Conservation (phyloP, 2,888 invertebrate species). For the Cecidostiba fungosa region DNA sequence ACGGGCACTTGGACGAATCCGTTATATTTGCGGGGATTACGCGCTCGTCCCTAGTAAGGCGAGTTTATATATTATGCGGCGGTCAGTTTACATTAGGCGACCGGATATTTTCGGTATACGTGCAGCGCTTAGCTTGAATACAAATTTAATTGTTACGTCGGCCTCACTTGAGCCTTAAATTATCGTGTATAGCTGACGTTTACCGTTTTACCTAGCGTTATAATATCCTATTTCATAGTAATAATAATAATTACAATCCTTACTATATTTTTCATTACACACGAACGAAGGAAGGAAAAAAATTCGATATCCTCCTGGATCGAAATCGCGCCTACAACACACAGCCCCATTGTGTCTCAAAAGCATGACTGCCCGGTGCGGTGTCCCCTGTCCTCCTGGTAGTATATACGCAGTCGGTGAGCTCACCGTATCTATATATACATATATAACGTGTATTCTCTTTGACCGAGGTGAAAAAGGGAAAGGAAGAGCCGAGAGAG, state of each 20-base stretch:
- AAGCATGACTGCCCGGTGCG: not conserved
- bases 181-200: not conserved
- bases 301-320: not conserved
- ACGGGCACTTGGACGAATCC: not conserved
- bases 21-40: slow-evolving; percentile 5
- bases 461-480: slow-evolving; percentile 9
- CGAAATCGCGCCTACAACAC: not conserved
- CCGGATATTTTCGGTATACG: slow-evolving; percentile 7
- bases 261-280: too few relatives aligned
- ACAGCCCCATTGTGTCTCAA: not conserved
- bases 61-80: not conserved
- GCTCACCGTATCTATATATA: not conserved
- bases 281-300: too few relatives aligned
- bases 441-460: not conserved
- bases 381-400: not conserved
- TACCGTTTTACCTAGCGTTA: not conserved
- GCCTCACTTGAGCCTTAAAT: not conserved
- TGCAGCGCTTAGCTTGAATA: not conserved
- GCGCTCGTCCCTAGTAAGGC: not conserved
- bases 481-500: slow-evolving; percentile 5
- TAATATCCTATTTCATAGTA: too few relatives aligned
- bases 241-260: too few relatives aligned
- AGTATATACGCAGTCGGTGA: not conserved
- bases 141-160: slow-evolving; percentile 15
- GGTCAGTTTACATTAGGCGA: not conserved